Percentiles rank a stretch among this genome's conserved stretches.
Evolutionary conservation across 2,113 vertebrate genomes (phyloP).

Genomic region (Lagopus muta): DNA sequence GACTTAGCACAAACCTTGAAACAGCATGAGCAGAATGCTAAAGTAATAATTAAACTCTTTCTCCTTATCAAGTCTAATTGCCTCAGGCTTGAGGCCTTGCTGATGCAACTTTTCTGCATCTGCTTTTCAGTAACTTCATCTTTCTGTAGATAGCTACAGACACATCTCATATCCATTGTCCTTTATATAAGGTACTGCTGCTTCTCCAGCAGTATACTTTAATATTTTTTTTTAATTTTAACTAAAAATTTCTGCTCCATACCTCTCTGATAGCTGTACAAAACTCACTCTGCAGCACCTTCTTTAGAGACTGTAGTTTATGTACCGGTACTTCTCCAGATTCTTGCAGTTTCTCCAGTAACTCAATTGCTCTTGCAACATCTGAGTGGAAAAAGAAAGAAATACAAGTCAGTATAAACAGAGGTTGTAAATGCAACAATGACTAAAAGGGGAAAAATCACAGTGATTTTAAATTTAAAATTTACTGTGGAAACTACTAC

Average conservation of each 20-base stretch:
- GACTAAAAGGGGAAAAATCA: background rate
- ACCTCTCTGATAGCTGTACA: conserved; percentile 99
- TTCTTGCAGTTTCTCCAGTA: conserved; percentile 97
- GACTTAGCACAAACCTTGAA: background rate
- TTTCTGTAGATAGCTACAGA: conserved; percentile 1
- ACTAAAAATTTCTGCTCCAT: conserved; percentile 72
- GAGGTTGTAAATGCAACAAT: background rate
- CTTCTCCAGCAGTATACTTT: background rate
- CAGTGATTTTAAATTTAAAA: conserved; percentile 21
- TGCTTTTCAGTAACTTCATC: conserved; percentile 21
- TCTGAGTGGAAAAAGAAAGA: conserved; percentile 78
- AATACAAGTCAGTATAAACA: conserved; percentile 19
- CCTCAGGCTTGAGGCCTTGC: conserved; percentile 7
- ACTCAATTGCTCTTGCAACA: conserved; percentile 94
- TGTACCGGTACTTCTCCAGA: conserved; percentile 95
- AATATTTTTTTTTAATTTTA: background rate
- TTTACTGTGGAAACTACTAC: background rate
- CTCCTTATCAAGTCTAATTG: conserved; percentile 20
- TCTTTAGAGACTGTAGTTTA: conserved; percentile 97
- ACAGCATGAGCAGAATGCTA: background rate
- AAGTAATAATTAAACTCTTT: conserved; percentile 21
- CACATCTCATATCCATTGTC: background rate
- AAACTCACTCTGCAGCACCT: conserved; percentile 99
- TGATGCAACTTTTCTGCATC: background rate
- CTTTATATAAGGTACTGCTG: background rate